These are phyloP conservation scores for Ammodramus savannarum DNA, from an alignment of 2,113 vertebrate genomes.

Conservation along the genomic window DNA sequence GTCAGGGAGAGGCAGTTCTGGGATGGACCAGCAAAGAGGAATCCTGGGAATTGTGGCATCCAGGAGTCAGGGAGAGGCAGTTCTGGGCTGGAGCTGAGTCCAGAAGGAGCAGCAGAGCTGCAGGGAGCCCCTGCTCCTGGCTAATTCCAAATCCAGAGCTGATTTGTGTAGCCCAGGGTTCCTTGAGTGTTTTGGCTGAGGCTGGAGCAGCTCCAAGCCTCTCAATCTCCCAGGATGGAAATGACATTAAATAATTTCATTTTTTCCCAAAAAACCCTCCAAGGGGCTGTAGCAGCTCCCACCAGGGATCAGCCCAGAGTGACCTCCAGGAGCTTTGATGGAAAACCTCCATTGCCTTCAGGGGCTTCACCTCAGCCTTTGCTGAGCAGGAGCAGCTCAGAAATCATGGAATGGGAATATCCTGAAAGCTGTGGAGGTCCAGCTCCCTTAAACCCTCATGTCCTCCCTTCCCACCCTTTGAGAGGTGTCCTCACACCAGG, in stretches of 20 bases:
- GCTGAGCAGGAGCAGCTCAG: not conserved
- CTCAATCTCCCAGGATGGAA: not conserved
- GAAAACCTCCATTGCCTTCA: not conserved
- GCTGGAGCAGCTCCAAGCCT: not conserved
- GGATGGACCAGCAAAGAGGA: too few species aligned
- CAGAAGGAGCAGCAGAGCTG: not conserved
- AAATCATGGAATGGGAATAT: not conserved
- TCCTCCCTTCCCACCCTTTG: not conserved
- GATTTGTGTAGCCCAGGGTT: fast-evolving
- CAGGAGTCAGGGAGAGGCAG: not conserved
- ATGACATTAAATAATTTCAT: not conserved
- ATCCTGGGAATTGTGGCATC: not conserved
- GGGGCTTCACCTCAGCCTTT: not conserved
- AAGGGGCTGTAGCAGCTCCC: not conserved
- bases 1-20: not conserved
- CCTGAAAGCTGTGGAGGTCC: not conserved
- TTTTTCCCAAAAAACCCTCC: not conserved
- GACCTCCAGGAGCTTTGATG: not conserved
- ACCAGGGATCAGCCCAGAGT: not conserved
- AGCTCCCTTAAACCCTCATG: not conserved
- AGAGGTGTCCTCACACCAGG: not conserved
- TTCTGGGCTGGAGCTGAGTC: not conserved
- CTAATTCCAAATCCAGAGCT: not conserved
- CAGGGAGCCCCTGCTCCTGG: not conserved
- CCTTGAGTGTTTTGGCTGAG: not conserved